Conservation (phyloP, 2,888 invertebrate species). For the Leucoptera coffeella region DNA sequence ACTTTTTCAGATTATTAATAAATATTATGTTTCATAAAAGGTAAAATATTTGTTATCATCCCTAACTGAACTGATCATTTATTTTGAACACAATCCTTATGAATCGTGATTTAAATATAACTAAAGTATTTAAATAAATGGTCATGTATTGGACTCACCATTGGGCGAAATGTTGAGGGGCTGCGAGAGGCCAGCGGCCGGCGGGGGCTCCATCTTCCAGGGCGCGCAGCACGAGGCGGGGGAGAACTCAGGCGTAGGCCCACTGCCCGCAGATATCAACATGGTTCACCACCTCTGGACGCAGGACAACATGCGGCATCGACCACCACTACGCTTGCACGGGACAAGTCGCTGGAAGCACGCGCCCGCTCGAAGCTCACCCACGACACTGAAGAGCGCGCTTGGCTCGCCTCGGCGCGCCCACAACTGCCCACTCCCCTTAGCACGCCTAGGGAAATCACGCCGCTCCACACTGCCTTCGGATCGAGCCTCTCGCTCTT, state of each 20-base stretch:
- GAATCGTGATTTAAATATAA: no score
- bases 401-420: constrained; percentile 46
- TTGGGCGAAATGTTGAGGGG: constrained; percentile 56
- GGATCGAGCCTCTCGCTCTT: constrained; percentile 44
- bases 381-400: constrained; percentile 54
- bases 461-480: constrained; percentile 29
- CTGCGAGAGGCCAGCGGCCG: constrained; percentile 38
- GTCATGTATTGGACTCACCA: constrained; percentile 23
- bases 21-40: no score
- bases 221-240: constrained; percentile 53
- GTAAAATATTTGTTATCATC: no score
- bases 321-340: constrained; percentile 18
- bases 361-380: constrained; percentile 50
- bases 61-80: no score
- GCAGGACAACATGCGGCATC: constrained; percentile 24
- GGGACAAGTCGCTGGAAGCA: constrained; percentile 22
- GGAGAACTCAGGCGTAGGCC: constrained; percentile 52
- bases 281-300: constrained; percentile 39
- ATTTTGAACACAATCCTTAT: no score
- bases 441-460: constrained; percentile 50
- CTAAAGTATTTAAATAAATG: no score
- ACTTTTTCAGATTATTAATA: no score
- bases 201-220: constrained; percentile 62
- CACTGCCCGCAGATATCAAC: constrained; percentile 62
- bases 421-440: constrained; percentile 47